A percentile compares a stretch with the other conserved stretches of the same genome.
phyloP scores from a whole-genome alignment of 2,113 vertebrate genomes.

The Cichladusa arquata region DNA sequence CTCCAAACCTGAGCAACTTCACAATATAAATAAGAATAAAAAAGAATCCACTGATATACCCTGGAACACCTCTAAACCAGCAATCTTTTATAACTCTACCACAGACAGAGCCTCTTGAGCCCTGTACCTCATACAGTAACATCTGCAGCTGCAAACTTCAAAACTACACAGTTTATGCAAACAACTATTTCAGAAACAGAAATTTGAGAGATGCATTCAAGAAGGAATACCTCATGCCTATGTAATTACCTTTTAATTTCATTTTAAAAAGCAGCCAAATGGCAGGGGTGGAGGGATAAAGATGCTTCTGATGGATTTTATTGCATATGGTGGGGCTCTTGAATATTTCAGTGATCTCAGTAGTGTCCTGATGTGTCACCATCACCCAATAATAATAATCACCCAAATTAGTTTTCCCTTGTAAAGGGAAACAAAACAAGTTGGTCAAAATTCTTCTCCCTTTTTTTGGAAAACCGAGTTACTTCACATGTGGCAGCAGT shows the following conservation, averaged over 20 bases:
- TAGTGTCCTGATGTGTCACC: neutral
- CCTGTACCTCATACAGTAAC: neutral
- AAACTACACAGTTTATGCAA: neutral
- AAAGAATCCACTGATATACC: neutral
- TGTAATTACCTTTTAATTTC: neutral
- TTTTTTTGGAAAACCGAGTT: neutral
- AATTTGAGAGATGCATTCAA: neutral
- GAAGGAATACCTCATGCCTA: neutral
- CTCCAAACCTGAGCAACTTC: neutral
- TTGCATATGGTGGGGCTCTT: neutral
- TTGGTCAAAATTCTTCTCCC: neutral
- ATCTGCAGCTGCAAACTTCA: conserved; percentile 21
- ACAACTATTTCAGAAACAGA: neutral
- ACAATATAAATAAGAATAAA: neutral
- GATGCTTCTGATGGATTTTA: neutral
- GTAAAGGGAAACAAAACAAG: neutral
- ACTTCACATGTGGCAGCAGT: neutral
- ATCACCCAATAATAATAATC: neutral
- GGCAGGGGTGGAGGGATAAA: neutral
- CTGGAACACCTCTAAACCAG: neutral
- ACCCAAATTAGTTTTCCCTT: neutral
- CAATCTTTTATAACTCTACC: neutral
- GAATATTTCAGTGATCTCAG: neutral
- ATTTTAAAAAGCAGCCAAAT: neutral
- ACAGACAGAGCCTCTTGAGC: neutral